Conservation (phyloP, 2,113 vertebrate genomes). For the Petromus typicus region DNA sequence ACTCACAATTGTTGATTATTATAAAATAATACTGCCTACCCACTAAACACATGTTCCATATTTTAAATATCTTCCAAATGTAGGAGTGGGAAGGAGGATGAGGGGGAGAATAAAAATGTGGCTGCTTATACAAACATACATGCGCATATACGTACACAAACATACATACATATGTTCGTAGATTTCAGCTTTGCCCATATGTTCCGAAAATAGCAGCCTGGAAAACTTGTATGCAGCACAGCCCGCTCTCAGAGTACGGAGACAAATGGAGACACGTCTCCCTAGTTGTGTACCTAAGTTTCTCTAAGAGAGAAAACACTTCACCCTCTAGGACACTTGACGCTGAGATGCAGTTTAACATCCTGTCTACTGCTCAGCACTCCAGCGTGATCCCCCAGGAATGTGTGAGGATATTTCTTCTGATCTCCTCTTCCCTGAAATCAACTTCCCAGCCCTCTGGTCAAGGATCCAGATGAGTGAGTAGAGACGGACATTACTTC, state of each 20-base stretch:
- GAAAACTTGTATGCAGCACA: slow-evolving; percentile 59
- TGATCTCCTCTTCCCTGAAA: not conserved
- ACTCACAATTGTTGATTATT: slow-evolving; percentile 58
- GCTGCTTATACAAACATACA: slow-evolving; percentile 80
- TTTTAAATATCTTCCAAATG: slow-evolving; percentile 78
- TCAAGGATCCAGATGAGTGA: not conserved
- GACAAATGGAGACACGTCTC: slow-evolving; percentile 54
- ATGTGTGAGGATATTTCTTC: not conserved
- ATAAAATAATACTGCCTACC: slow-evolving; percentile 72
- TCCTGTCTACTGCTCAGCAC: not conserved
- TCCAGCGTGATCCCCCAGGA: not conserved
- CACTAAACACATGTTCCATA: slow-evolving; percentile 62
- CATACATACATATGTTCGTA: slow-evolving; percentile 81
- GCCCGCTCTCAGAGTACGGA: slow-evolving; percentile 45
- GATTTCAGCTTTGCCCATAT: slow-evolving; percentile 78
- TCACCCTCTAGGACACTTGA: not conserved
- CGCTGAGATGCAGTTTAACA: not conserved
- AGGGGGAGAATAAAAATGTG: slow-evolving; percentile 71
- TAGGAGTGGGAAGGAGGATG: slow-evolving; percentile 37
- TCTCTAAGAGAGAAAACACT: not conserved
- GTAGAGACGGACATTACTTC: not conserved
- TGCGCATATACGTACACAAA: slow-evolving; percentile 73
- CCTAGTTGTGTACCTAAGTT: not conserved
- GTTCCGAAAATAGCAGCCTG: slow-evolving; percentile 78
- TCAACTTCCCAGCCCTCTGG: not conserved